Conservation (phyloP, 2,797 vertebrate genomes). For the Halcyon smyrnensis region DNA sequence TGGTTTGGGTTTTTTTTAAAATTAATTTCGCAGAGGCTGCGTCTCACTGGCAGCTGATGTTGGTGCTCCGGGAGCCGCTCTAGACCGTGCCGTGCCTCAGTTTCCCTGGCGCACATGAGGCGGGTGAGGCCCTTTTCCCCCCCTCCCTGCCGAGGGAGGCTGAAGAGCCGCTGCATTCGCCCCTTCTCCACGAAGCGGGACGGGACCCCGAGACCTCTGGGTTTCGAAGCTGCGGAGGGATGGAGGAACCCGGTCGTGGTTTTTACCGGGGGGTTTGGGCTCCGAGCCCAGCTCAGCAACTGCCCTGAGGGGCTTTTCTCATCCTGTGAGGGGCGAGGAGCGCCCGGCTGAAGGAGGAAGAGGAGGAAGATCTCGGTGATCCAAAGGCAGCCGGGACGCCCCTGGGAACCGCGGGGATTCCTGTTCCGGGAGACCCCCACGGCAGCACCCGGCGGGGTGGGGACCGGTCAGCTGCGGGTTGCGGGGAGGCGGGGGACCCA, state of each 20-base stretch:
- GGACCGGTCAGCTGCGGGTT: not conserved
- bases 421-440: not conserved
- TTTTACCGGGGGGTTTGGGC: not conserved
- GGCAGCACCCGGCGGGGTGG: not conserved
- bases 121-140: fast-evolving
- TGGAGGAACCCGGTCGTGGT: not conserved
- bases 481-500: not conserved
- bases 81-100: not conserved
- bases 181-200: not conserved
- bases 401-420: fast-evolving
- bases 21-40: not conserved
- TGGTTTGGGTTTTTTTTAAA: no score
- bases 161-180: not conserved
- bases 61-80: not conserved
- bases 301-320: not conserved
- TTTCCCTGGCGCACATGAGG: not conserved
- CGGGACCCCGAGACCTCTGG: not conserved
- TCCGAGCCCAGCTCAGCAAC: not conserved
- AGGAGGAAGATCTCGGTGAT: not conserved
- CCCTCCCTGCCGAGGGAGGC: not conserved
- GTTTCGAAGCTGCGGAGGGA: fast-evolving
- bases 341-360: not conserved
- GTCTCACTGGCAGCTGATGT: not conserved
- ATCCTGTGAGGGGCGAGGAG: not conserved
- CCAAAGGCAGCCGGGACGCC: not conserved